Evolutionary conservation across 2,113 vertebrate species (phyloP), one percentile per base, ranked within the genome.

Genomic region (Gopherus evgoodei): DNA sequence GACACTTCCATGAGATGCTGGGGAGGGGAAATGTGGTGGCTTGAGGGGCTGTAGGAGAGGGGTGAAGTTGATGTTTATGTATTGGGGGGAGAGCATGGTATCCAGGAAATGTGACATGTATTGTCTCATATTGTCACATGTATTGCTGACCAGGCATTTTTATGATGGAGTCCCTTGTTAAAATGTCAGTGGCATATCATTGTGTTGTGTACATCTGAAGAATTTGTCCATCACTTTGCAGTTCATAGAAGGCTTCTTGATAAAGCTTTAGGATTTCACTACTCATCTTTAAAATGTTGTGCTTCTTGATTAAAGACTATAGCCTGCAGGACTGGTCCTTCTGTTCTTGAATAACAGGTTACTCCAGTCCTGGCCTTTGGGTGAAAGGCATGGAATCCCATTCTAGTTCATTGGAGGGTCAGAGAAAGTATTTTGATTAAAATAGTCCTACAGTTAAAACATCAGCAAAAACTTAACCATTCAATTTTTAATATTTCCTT

Each of bases 1-100:
- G 72, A 27, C 69, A 35, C 38, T 25, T 5, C 0, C 3, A 81
- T 62, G 24, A 57, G 53, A 16, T 83, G 24, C 21, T 42, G n/a
- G 24, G n/a, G 69, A 27, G 14, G 13, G n/a, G 25, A 83, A 56
- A 14, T 53, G 38, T 27, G 50, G 53, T 83, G 79, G 24, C 29
- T 42, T 0, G 0, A 79, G 35, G 13, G 0, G 0, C 38, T 19
- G n/a, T n/a, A 11, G 38, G 69, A 75, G 17, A 75, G 19, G 22
- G 22, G 8, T 75, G 38, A 22, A 42, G 69, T 75, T 38, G 38
- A 75, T 42, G 22, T 42, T 75, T 75, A 42, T 75, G n/a, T 42
- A 42, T 75, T 75, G n/a, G 5, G 69, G 38, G 22, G 38, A 24
- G 38, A 42, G 38, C 22, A 12, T 42, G n/a, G 10, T 42, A 75